A percentile compares a stretch with the other conserved stretches of the same genome.
These are phyloP conservation scores for Lucifuga dentata DNA, from an alignment of 2,113 vertebrate species.

Conservation along the genomic window DNA sequence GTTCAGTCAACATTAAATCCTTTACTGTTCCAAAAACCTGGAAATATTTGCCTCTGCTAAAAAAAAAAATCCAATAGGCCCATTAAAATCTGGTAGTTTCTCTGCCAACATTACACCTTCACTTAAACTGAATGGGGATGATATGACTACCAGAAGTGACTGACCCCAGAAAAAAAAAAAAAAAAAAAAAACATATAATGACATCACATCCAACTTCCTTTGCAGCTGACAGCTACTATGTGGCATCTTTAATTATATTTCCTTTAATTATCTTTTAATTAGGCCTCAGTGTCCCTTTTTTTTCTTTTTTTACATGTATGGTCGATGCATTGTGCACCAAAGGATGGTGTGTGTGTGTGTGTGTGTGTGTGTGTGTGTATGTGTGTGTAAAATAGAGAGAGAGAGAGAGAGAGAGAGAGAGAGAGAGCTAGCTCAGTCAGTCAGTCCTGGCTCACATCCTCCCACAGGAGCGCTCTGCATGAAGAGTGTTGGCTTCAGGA, in stretches of 20 bases:
- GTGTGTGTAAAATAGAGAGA: conserved; percentile 17
- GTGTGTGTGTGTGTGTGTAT: too few relatives aligned
- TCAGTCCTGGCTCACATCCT: conserved; percentile 52
- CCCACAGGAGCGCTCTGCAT: conserved; percentile 73
- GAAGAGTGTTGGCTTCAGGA: conserved; percentile 64
- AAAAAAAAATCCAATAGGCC: conserved; percentile 24
- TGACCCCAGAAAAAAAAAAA: neutral
- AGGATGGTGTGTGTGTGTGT: neutral
- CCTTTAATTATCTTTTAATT: conserved; percentile 28
- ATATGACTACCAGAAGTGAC: neutral
- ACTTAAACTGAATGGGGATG: conserved; percentile 32
- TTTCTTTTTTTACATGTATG: conserved; percentile 5
- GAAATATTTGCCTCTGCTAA: conserved; percentile 26
- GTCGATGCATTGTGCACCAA: conserved; percentile 29
- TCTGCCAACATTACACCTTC: neutral
- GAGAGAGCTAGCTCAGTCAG: conserved; percentile 22
- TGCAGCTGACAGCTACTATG: conserved; percentile 11
- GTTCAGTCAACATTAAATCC: conserved; percentile 57
- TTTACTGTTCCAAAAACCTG: conserved; percentile 24
- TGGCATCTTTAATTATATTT: neutral
- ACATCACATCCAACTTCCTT: conserved; percentile 18
- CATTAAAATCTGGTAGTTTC: too few relatives aligned
- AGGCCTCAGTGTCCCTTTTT: conserved; percentile 11
- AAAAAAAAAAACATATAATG: conserved; percentile 5
- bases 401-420: conserved; percentile 8